Evolutionary conservation across 2,797 vertebrate genomes (phyloP).

Genomic region (Amazonetta brasiliensis): DNA sequence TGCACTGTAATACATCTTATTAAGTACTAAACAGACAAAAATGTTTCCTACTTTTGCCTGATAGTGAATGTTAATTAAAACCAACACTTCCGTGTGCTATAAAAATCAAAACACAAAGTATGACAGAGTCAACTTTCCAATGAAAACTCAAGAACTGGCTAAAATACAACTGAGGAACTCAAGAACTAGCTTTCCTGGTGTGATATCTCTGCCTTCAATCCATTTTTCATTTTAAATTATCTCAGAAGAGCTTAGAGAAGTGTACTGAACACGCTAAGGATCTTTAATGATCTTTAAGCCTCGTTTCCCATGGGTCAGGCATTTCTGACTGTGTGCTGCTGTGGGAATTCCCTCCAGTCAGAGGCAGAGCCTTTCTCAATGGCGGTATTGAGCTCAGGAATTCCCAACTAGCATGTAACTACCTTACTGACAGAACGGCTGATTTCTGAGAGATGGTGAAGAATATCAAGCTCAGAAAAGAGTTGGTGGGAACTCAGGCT

Average conservation of each 20-base stretch:
- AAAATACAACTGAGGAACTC: neutral
- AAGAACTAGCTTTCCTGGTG: neutral
- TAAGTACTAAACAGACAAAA: neutral
- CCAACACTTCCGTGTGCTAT: neutral
- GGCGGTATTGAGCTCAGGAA: no score
- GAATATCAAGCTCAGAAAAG: neutral
- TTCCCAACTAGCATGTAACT: fast-evolving
- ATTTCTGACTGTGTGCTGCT: neutral
- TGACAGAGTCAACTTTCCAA: neutral
- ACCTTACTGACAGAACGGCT: fast-evolving
- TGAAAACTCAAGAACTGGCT: neutral
- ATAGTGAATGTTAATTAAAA: neutral
- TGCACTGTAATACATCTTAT: neutral
- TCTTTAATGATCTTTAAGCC: neutral
- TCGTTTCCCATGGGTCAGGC: neutral
- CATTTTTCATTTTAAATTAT: neutral
- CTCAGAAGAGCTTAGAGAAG: neutral
- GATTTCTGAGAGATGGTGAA: neutral
- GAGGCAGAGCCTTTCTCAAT: neutral
- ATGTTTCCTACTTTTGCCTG: neutral
- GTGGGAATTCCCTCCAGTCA: neutral
- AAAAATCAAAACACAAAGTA: neutral
- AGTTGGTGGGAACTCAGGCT: neutral
- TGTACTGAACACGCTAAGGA: fast-evolving
- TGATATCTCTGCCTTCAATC: neutral